phyloP scores from a whole-genome alignment of 2,888 invertebrate species.

The Apodemia zela region DNA sequence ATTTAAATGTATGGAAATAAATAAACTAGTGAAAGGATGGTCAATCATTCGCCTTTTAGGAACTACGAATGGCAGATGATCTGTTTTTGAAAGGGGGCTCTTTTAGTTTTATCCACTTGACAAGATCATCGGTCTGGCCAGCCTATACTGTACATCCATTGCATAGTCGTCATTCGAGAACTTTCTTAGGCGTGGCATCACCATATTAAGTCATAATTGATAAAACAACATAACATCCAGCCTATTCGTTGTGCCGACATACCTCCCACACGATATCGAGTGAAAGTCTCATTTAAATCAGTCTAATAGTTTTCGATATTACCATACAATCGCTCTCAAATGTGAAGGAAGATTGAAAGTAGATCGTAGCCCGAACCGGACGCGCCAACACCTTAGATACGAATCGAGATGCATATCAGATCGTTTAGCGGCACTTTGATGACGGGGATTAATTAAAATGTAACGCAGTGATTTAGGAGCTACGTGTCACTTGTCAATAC shows the following conservation, averaged over 20 bases:
- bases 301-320: constrained; percentile 6
- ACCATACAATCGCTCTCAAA: constrained; percentile 9
- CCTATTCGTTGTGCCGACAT: neutral
- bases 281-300: constrained; percentile 10
- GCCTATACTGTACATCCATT: neutral
- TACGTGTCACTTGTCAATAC: neutral
- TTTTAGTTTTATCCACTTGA: no score
- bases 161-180: neutral
- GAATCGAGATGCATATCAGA: constrained; percentile 7
- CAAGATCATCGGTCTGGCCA: neutral
- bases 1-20: no score
- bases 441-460: constrained; percentile 12
- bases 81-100: no score
- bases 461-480: neutral
- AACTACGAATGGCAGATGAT: no score
- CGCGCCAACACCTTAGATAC: neutral
- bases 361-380: neutral
- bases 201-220: constrained; percentile 1
- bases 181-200: neutral
- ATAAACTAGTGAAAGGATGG: no score
- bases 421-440: constrained; percentile 14
- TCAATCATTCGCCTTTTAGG: no score
- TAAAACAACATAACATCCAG: neutral
- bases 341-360: constrained; percentile 11
- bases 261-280: neutral